Base-by-base conservation (phyloP, 2,113 vertebrate genomes). In the Pseudorhombus dupliciocellatus region DNA sequence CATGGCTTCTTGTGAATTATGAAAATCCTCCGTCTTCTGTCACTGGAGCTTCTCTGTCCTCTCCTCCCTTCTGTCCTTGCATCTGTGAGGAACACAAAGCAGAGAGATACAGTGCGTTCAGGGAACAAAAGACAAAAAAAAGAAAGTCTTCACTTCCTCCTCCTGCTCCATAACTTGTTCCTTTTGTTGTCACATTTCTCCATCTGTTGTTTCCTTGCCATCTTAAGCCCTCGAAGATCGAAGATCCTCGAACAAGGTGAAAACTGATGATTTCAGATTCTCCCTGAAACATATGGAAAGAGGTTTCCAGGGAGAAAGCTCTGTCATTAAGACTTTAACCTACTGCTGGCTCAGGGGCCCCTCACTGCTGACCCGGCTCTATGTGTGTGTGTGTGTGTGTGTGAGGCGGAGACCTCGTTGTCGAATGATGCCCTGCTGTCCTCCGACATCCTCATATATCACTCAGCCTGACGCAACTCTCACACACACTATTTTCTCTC, bases 271-370 rank as follows among this genome's bases (percentile, higher is more conserved):
- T 86, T 57, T 31, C 54, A 60, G 56, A 84, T 64, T 51, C 54
- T 21, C 42, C 81, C 46, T 52, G 71, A 66, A 66, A 87, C 85
- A 89, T 84, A 86, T 85, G 86, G 79, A 86, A 57, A 73, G 61
- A 88, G 61, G 53, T 85, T 81, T 79, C 68, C 68, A 18, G 48
- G 59, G 87, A 88, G 82, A 84, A 84, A 83, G 57, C 72, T 73
- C 72, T 57, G 52, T 88, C 85, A 87, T 90, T 90, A 91, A 88
- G 88, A 87, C 87, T 89, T 91, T 86, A 89, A 88, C 89, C 85
- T 85, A 80, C 81, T 69, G 78, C 86, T 87, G 88, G 77, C 80
- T 78, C 66, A 61, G 42, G 70, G 79, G 65, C 79, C 84, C 73
- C 80, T 76, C 66, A 24, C 78, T 79, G 87, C 71, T 90, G 87